Evolutionary conservation across 2,888 invertebrate genomes (phyloP).

Genomic region (Aethes cnicana): DNA sequence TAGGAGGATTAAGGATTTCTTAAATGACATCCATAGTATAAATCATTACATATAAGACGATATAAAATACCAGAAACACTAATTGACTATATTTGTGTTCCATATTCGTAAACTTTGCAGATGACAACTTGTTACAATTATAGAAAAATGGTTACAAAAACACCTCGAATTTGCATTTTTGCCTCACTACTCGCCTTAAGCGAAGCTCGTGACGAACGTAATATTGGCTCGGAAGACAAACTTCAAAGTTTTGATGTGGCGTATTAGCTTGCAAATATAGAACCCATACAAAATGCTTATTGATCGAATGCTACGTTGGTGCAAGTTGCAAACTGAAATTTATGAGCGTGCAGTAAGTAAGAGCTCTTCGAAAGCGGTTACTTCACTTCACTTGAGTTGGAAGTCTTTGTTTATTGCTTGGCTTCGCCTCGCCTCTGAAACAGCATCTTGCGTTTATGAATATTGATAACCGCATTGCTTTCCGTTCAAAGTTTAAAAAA

Average conservation of each 20-base stretch:
- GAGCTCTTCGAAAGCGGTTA: constrained; percentile 66
- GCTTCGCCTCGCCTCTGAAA: constrained; percentile 66
- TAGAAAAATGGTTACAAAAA: no score
- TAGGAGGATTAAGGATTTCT: no score
- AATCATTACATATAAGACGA: no score
- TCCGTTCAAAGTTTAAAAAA: constrained; percentile 66
- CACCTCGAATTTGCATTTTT: no score
- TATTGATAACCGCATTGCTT: constrained; percentile 73
- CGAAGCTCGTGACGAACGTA: constrained; percentile 58
- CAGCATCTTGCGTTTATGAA: constrained; percentile 72
- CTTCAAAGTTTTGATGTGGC: constrained; percentile 72
- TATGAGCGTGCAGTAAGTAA: constrained; percentile 70
- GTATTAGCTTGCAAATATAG: constrained; percentile 80
- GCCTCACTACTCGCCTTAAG: no score
- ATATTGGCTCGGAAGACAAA: constrained; percentile 63
- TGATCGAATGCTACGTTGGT: constrained; percentile 76
- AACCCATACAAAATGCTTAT: constrained; percentile 80
- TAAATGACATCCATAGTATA: no score
- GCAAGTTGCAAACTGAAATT: constrained; percentile 80
- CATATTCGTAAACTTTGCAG: no score
- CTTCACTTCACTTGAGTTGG: constrained; percentile 54
- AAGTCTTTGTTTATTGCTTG: constrained; percentile 75
- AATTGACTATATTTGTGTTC: no score
- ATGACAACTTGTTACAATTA: no score
- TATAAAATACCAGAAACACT: no score